Base-by-base conservation (phyloP, 2,888 invertebrate species). In the Amaurobius ferox region DNA sequence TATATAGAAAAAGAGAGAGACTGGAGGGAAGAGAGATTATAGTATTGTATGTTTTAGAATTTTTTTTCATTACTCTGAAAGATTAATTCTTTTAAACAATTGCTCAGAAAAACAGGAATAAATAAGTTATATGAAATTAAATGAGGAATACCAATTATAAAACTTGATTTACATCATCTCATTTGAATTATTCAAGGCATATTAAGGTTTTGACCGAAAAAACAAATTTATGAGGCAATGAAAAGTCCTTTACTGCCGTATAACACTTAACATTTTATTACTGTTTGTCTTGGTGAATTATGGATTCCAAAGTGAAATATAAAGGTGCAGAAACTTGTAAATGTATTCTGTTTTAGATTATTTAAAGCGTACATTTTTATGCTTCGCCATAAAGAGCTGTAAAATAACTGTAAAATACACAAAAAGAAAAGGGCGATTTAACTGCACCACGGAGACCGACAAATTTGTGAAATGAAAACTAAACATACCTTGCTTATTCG, bases 391-490 rank as follows among this genome's bases (percentile, higher is more conserved):
- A 72, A 79, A 79, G 40, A 16, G 40, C n/a, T 19, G 62, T 30
- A 78, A 62, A 39, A 70, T 78, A 61, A 66, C 11, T 79, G 35
- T 39, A 64, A 64, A 62, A 68, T 70, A 39, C 19, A 39, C 35
- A 68, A 68, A 39, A 48, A 64, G 26, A 55, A 29, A 5, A 1
- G 26, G 26, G 44, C n/a, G 29, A 19, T 68, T 32, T 28, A 70
- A 81, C 44, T 74, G 62, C 70, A 39, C 74, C 67, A 67, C 28
- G 11, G 80, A 74, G 68, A 23, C 48, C 61, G 23, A 67, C 74
- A 67, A 73, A 80, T 80, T 74, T 80, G 61, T 61, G 61, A 61
- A 80, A 55, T 30, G 61, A 73, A 80, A 73, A 79, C 71, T 71
- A 79, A 44, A 67, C 72, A 40, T 61, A 30, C 44, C 13, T 67